phyloP scores from a whole-genome alignment of 64 coral and sea anemone species.

The Trachythela sp. region DNA sequence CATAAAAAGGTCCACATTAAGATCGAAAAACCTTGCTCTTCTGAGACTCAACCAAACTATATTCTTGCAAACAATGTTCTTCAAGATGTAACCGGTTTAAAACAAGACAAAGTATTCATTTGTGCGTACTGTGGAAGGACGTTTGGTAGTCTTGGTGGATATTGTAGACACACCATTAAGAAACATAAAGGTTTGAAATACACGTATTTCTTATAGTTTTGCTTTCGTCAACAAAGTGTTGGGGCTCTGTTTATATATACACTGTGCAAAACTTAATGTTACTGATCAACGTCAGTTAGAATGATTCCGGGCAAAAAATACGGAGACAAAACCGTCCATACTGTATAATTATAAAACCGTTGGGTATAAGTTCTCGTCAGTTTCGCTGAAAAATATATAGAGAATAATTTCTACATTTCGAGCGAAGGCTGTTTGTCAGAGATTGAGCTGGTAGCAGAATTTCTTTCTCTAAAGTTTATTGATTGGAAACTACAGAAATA shows the following conservation, averaged over 20 bases:
- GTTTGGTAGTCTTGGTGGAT: neutral
- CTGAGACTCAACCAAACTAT: neutral
- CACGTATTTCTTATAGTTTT: neutral
- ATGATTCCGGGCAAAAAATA: too few species aligned
- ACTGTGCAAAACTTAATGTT: neutral
- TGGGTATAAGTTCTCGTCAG: neutral
- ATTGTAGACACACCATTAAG: neutral
- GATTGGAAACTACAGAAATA: too few species aligned
- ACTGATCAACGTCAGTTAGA: too few species aligned
- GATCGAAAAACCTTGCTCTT: neutral
- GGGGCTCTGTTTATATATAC: too few species aligned
- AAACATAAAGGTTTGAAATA: neutral
- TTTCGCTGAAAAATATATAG: neutral
- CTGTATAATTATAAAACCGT: too few species aligned
- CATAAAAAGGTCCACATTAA: neutral
- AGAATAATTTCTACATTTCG: too few species aligned
- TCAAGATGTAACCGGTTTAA: neutral
- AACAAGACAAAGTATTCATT: neutral
- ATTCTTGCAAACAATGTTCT: neutral
- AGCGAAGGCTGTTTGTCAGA: too few species aligned
- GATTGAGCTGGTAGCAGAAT: too few species aligned
- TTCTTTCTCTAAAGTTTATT: too few species aligned
- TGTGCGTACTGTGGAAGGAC: constrained; percentile 2
- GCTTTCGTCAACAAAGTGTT: neutral
- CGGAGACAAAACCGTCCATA: too few species aligned